Conservation (phyloP, 37 sponge, comb jelly and placozoan genomes). For the Spongilla lacustris region DNA sequence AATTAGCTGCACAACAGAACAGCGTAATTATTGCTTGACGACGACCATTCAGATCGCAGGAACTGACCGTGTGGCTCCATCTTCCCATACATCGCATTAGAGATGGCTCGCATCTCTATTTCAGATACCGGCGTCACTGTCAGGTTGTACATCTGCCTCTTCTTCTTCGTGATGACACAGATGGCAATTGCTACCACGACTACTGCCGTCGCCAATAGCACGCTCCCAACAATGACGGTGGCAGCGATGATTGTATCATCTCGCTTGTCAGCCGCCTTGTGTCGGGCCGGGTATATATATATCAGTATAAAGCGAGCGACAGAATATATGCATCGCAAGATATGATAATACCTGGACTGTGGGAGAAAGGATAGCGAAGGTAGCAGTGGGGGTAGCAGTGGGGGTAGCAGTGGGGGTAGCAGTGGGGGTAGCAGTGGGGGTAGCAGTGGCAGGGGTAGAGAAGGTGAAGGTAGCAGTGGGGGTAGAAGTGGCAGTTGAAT, state of each 20-base stretch:
- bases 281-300: no score
- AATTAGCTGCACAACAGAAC: neutral
- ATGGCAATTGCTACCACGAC: neutral
- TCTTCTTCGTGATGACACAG: neutral
- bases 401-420: no score
- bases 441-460: no score
- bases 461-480: no score
- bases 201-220: neutral
- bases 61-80: neutral
- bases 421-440: no score
- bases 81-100: neutral
- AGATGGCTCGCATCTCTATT: neutral
- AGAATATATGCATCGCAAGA: no score
- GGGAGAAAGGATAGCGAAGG: no score
- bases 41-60: neutral
- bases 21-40: no score
- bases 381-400: no score
- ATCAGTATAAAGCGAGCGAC: no score
- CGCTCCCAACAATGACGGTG: neutral
- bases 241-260: neutral
- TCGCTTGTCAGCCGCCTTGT: neutral
- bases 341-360: no score
- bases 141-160: neutral
- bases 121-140: neutral
- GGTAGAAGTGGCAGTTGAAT: no score